phyloP scores from a whole-genome alignment of 2,888 invertebrate genomes.

The Polydrusus pterygomalis region DNA sequence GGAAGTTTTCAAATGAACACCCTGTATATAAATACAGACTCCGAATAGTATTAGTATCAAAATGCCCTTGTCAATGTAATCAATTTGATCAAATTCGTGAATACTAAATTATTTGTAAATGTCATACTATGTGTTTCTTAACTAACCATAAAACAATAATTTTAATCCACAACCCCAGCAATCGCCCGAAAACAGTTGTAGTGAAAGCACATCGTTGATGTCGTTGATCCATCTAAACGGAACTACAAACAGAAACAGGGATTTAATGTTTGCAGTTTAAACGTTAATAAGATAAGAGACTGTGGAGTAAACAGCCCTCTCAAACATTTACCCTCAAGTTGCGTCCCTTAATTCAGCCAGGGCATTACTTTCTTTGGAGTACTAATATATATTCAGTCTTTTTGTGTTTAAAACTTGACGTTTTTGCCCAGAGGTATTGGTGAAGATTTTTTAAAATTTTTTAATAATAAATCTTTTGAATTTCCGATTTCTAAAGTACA shows the following conservation, averaged over 20 bases:
- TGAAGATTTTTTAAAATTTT: not conserved
- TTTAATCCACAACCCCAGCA: constrained; percentile 12
- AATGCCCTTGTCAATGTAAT: too few relatives aligned
- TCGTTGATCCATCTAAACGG: constrained; percentile 56
- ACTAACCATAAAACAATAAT: constrained; percentile 5
- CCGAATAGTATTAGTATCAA: too few relatives aligned
- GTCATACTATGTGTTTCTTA: not conserved
- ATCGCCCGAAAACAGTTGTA: constrained; percentile 41
- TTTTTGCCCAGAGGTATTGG: not conserved
- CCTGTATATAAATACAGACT: too few relatives aligned
- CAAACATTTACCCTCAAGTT: constrained; percentile 59
- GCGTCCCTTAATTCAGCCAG: constrained; percentile 37
- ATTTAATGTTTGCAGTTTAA: constrained; percentile 61
- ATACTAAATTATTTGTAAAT: too few relatives aligned
- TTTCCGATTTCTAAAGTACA: too few relatives aligned
- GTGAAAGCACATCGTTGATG: constrained; percentile 51
- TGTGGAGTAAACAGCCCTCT: constrained; percentile 62
- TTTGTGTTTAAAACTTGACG: not conserved
- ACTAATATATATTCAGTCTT: not conserved
- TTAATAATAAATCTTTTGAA: too few relatives aligned
- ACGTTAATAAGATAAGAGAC: constrained; percentile 66
- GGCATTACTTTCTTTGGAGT: constrained; percentile 37
- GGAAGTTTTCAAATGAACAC: too few relatives aligned
- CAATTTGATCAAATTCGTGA: too few relatives aligned
- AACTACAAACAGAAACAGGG: constrained; percentile 60